phyloP scores from a whole-genome alignment of 2,888 invertebrate genomes.

The Drosophila subquinaria region DNA sequence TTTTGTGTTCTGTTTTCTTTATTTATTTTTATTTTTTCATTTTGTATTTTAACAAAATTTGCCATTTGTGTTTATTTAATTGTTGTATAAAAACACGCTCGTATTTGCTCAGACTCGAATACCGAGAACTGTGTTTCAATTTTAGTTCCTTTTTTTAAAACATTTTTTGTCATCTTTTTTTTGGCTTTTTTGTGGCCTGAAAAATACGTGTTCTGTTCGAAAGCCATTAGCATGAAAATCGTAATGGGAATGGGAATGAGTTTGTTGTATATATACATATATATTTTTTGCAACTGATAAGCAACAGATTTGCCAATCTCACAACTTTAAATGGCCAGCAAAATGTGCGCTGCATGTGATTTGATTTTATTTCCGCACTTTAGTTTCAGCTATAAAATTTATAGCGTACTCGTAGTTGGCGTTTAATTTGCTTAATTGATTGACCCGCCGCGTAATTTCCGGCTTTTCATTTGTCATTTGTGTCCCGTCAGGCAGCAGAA shows the following conservation, averaged over 20 bases:
- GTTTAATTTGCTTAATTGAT: constrained; percentile 58
- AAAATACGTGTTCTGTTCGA: constrained; percentile 59
- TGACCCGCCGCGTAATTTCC: constrained; percentile 29
- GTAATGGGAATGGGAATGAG: constrained; percentile 21
- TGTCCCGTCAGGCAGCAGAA: not conserved
- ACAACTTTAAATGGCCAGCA: constrained; percentile 18
- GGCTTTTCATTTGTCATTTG: constrained; percentile 45
- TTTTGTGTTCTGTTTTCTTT: constrained; percentile 20
- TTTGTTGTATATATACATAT: not conserved
- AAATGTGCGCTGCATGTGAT: constrained; percentile 38
- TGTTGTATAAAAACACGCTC: constrained; percentile 51
- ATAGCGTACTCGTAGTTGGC: constrained; percentile 9
- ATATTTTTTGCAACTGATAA: constrained; percentile 45
- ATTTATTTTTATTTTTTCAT: not conserved
- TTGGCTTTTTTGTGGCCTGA: constrained; percentile 29
- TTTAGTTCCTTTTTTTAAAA: constrained; percentile 17
- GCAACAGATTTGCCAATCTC: constrained; percentile 34
- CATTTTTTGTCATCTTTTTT: constrained; percentile 16
- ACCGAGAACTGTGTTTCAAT: constrained; percentile 48
- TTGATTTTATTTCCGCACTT: constrained; percentile 31
- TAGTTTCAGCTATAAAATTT: not conserved
- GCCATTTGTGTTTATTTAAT: constrained; percentile 70
- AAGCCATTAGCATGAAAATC: constrained; percentile 32
- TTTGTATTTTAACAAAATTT: constrained; percentile 36
- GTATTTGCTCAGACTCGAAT: constrained; percentile 47